These are phyloP conservation scores for Drosophila paramelanica DNA, from an alignment of 2,888 invertebrate genomes.

Conservation along the genomic window DNA sequence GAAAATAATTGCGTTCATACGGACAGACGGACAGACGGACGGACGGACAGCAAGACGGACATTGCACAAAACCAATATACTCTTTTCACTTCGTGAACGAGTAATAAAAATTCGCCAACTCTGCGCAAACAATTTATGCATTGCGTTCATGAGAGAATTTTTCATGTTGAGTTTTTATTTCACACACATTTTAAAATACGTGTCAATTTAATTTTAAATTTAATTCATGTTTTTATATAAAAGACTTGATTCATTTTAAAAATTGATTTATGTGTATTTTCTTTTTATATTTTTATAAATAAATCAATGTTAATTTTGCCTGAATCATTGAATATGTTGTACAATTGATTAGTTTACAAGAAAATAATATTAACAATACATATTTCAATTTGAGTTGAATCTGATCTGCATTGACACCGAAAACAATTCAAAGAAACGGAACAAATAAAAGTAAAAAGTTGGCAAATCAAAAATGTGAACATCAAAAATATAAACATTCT, in stretches of 20 bases:
- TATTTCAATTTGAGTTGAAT: conserved; percentile 2
- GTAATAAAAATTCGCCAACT: conserved; percentile 1
- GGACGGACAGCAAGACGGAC: too few species aligned
- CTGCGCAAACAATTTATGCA: neutral
- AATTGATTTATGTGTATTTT: neutral
- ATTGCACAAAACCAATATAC: too few species aligned
- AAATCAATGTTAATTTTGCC: neutral
- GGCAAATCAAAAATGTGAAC: conserved; percentile 11
- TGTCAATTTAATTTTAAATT: too few species aligned
- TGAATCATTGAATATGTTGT: neutral
- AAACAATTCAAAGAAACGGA: conserved; percentile 11
- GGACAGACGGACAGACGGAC: too few species aligned
- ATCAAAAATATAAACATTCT: conserved; percentile 39
- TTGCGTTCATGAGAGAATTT: conserved; percentile 12
- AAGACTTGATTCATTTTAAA: too few species aligned
- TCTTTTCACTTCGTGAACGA: too few species aligned
- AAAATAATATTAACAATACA: conserved; percentile 11
- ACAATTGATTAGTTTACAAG: conserved; percentile 13
- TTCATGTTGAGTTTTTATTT: neutral
- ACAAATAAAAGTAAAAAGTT: conserved; percentile 10
- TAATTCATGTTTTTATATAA: too few species aligned
- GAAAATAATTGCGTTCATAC: too few species aligned
- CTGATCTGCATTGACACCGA: conserved; percentile 17
- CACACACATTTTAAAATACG: too few species aligned
- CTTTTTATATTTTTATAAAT: neutral